Percentiles rank a stretch among this genome's conserved stretches.
Evolutionary conservation across 92 coral and sea anemone species (phyloP).

Genomic region (Palythoa heliodiscus): DNA sequence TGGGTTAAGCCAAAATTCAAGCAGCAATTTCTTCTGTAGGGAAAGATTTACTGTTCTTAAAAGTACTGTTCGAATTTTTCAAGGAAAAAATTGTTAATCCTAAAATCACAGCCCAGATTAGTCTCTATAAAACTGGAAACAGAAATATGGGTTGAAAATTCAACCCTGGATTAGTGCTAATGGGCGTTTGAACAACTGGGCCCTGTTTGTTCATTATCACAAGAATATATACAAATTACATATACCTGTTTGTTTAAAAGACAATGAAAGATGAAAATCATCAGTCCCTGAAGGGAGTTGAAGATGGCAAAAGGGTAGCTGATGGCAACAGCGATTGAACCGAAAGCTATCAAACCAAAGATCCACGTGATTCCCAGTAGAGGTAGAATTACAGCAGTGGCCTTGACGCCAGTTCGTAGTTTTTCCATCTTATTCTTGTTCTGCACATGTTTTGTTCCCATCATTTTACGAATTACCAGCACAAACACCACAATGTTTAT

Average conservation of each 20-base stretch:
- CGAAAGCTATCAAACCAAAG: slow-evolving; percentile 89
- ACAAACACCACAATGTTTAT: slow-evolving; percentile 58
- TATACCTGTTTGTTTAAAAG: slow-evolving; percentile 87
- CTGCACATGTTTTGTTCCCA: slow-evolving; percentile 82
- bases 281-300: slow-evolving; percentile 65
- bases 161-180: too few relatives aligned
- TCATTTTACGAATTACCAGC: slow-evolving; percentile 87
- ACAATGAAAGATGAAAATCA: slow-evolving; percentile 93
- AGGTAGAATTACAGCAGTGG: slow-evolving; percentile 89
- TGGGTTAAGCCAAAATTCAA: too few relatives aligned
- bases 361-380: slow-evolving; percentile 94
- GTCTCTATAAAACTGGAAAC: too few relatives aligned
- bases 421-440: slow-evolving; percentile 76
- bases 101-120: too few relatives aligned
- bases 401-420: slow-evolving; percentile 88
- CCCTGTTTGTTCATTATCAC: background rate
- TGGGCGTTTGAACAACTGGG: too few relatives aligned
- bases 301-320: slow-evolving; percentile 84
- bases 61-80: too few relatives aligned
- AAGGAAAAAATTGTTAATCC: too few relatives aligned
- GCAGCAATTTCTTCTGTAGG: too few relatives aligned
- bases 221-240: background rate
- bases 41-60: too few relatives aligned
- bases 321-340: slow-evolving; percentile 73
- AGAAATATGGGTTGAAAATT: too few relatives aligned